Conservation (phyloP, 2,113 vertebrate species). For the Leuciscus idus region DNA sequence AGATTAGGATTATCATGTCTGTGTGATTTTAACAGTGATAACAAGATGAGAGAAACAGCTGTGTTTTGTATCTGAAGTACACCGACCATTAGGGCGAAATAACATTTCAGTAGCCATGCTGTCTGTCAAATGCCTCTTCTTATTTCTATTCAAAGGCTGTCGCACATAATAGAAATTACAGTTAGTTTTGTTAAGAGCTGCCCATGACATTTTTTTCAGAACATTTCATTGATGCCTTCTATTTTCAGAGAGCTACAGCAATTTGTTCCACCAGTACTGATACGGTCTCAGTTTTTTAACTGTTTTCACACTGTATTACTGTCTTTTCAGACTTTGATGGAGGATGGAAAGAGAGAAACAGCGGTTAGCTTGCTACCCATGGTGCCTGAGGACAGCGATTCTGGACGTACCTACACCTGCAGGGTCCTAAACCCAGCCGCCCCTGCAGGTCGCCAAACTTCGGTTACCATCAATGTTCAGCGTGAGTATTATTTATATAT, state of each 20-base stretch:
- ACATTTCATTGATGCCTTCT: neutral
- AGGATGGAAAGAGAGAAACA: conserved; percentile 79
- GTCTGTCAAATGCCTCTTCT: neutral
- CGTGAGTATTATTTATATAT: conserved; percentile 74
- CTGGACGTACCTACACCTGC: conserved; percentile 85
- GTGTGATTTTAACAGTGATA: conserved; percentile 42
- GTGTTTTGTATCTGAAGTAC: conserved; percentile 18
- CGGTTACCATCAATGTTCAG: conserved; percentile 85
- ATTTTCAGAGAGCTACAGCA: neutral
- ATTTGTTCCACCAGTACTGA: conserved; percentile 14
- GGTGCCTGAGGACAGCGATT: conserved; percentile 82
- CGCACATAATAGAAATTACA: neutral
- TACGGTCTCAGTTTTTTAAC: neutral
- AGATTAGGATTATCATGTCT: conserved; percentile 43
- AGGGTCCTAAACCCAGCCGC: conserved; percentile 84
- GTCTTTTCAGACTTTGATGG: conserved; percentile 73
- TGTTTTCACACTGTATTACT: conserved; percentile 2
- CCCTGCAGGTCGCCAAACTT: conserved; percentile 84
- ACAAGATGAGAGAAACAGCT: conserved; percentile 11
- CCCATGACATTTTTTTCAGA: conserved; percentile 6
- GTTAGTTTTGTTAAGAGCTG: neutral
- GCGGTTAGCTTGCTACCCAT: conserved; percentile 84
- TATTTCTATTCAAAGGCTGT: neutral
- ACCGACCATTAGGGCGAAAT: conserved; percentile 17
- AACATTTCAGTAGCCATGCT: neutral